phyloP scores from a whole-genome alignment of 2,113 vertebrate species.

The Chitala chitala region DNA sequence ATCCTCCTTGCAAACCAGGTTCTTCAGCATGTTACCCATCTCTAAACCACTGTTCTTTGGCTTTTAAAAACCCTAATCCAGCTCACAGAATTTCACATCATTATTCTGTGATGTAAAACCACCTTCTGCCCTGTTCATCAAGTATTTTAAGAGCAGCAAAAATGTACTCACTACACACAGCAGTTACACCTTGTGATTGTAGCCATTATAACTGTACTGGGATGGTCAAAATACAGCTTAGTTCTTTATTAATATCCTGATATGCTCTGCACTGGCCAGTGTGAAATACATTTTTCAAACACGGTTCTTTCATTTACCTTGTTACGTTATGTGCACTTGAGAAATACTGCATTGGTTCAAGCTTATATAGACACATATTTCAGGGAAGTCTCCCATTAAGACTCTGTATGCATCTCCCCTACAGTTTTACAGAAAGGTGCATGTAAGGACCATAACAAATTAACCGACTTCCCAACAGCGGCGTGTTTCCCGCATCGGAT shows the following conservation, averaged over 20 bases:
- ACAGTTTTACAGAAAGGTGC: conserved; percentile 54
- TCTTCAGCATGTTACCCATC: conserved; percentile 26
- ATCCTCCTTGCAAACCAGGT: neutral
- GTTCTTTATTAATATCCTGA: neutral
- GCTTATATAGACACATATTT: neutral
- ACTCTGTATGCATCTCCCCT: conserved; percentile 29
- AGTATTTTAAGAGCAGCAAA: no score
- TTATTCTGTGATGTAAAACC: neutral
- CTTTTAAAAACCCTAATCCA: neutral
- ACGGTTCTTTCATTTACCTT: neutral
- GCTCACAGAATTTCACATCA: neutral
- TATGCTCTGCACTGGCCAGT: neutral
- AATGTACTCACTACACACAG: no score
- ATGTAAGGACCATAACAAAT: conserved; percentile 61
- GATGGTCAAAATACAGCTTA: no score
- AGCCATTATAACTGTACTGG: no score
- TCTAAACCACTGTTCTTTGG: neutral
- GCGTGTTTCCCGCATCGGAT: conserved; percentile 39
- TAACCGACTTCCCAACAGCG: conserved; percentile 53
- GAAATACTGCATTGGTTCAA: neutral
- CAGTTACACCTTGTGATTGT: no score
- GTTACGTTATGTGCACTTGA: neutral
- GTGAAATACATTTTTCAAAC: neutral
- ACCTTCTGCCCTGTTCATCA: neutral
- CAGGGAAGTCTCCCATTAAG: neutral